Evolutionary conservation across 2,113 vertebrate genomes (phyloP), one percentile per base, ranked within the genome.

Genomic region (Alethe diademata): DNA sequence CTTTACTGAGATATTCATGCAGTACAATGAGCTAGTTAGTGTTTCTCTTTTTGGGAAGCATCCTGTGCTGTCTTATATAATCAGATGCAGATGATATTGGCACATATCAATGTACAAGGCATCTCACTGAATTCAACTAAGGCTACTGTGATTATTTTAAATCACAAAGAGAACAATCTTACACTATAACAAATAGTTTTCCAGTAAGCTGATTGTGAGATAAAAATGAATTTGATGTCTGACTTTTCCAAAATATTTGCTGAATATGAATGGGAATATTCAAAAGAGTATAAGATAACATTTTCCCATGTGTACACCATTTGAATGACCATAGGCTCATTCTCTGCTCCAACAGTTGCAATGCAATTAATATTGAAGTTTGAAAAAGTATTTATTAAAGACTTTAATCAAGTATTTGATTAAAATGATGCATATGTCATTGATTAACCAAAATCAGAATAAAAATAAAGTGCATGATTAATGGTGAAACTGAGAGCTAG

Each of bases 401-500:
- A 72, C 67, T 66, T 73, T 89, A 86, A 88, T 95, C 70, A 88
- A 90, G 26, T 71, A 79, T 92, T 87, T 95, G 62, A 86, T 93
- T 93, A 92, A 92, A 92, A 90, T 60, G 43, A 90, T 87, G 48
- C 26, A 61, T 76, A 64, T 87, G 38, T 58, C 69, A 94, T 89
- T 96, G 81, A 91, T 91, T 80, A 93, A 86, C 43, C 43, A 79
- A 92, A 95, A 90, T 82, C 66, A 95, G 57, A 92, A 90, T 47
- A 82, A 92, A 82, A 92, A 90, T 47, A 82, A 90, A 86, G 16
- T 47, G 25, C 47, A 82, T 75, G 75, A 95, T 93, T 86, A 95
- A 92, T 83, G 23, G 45, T 31, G 58, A 92, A 83, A 13, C 18
- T 92, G 50, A 79, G 64, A 88, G 29, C 5, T 76, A 76, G 45